phyloP scores from a whole-genome alignment of 2,113 vertebrate species.

The Petroica traversi region DNA sequence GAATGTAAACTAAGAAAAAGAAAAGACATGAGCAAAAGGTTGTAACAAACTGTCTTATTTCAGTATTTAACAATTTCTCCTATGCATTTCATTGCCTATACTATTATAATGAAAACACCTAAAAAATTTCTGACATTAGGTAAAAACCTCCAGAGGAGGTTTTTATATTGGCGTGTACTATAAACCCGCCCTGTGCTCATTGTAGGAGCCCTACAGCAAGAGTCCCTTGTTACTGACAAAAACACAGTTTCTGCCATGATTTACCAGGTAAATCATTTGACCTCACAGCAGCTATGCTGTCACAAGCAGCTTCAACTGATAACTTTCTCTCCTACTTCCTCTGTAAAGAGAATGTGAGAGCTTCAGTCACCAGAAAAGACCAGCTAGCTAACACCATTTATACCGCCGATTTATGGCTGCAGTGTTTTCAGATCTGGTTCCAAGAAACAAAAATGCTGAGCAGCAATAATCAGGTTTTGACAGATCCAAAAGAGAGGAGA shows the following conservation, averaged over 20 bases:
- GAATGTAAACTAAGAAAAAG: slow-evolving; percentile 82
- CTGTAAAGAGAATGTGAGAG: neutral
- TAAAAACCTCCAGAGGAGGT: neutral
- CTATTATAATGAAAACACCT: neutral
- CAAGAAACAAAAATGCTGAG: neutral
- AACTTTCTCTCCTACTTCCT: neutral
- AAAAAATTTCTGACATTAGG: too few relatives aligned
- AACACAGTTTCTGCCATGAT: neutral
- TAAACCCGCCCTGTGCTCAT: neutral
- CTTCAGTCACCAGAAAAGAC: neutral
- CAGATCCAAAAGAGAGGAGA: neutral
- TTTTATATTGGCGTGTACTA: neutral
- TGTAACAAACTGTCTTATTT: neutral
- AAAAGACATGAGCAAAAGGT: neutral
- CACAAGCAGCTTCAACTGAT: neutral
- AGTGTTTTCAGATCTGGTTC: neutral
- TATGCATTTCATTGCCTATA: neutral
- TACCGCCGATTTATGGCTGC: neutral
- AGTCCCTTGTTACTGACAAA: neutral
- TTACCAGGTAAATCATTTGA: neutral
- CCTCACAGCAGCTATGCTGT: neutral
- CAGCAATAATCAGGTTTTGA: neutral
- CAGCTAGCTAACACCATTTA: neutral
- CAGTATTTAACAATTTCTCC: neutral
- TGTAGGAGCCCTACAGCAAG: neutral